phyloP scores from a whole-genome alignment of 1,140 invertebrate species.

The Aphaenogaster floridana region DNA sequence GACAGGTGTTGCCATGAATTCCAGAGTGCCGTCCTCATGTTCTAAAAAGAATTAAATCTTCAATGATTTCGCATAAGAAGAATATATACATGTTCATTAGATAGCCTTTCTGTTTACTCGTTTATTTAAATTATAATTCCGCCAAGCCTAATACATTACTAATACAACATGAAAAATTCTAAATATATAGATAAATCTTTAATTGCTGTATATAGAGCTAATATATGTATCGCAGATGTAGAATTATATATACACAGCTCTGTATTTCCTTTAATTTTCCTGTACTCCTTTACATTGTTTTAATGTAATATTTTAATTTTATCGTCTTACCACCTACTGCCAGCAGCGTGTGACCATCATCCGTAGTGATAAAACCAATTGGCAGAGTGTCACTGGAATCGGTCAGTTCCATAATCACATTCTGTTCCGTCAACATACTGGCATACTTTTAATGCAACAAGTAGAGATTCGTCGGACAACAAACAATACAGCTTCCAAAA shows the following conservation, averaged over 20 bases:
- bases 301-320: background rate
- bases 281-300: background rate
- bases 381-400: conserved; percentile 69
- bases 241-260: conserved; percentile 14
- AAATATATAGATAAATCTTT: background rate
- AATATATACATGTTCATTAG: background rate
- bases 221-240: background rate
- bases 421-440: conserved; percentile 69
- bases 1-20: conserved; percentile 78
- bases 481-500: background rate
- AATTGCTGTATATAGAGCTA: conserved; percentile 1
- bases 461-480: background rate
- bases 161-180: background rate
- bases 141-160: background rate
- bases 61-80: background rate
- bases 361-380: conserved; percentile 79
- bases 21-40: conserved; percentile 76
- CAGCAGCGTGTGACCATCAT: conserved; percentile 80
- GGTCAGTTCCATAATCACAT: conserved; percentile 64
- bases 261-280: conserved; percentile 29
- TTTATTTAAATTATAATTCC: conserved; percentile 21
- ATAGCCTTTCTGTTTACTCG: background rate
- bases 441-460: background rate
- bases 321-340: conserved; percentile 76
- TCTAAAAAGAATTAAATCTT: conserved; percentile 69